Conservation (phyloP, 2,888 invertebrate genomes). For the Zelleria hepariella region DNA sequence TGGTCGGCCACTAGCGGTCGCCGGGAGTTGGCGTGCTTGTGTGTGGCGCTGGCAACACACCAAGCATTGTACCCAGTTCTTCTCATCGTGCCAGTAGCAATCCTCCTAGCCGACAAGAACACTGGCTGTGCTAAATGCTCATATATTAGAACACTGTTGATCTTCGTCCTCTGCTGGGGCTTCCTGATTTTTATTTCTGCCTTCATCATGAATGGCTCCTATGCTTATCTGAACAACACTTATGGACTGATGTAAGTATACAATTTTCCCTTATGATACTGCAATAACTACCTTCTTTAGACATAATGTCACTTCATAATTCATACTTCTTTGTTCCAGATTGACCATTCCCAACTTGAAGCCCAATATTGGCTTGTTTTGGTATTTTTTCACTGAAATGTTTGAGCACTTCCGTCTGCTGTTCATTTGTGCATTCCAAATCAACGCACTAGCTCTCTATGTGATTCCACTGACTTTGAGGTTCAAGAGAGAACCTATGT, state of each 20-base stretch:
- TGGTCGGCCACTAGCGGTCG: conserved; percentile 78
- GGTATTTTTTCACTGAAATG: conserved; percentile 99
- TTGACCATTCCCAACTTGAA: conserved; percentile 92
- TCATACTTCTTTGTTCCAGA: conserved; percentile 65
- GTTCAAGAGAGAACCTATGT: conserved; percentile 83
- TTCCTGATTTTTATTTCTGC: conserved; percentile 75
- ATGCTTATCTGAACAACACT: conserved; percentile 78
- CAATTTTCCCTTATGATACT: background rate
- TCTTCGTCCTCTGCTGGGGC: conserved; percentile 68
- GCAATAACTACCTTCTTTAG: background rate
- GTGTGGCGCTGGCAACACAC: conserved; percentile 83
- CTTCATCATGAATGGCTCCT: conserved; percentile 74
- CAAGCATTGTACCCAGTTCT: conserved; percentile 88
- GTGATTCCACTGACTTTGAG: conserved; percentile 88
- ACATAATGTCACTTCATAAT: background rate
- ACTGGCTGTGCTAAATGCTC: conserved; percentile 61
- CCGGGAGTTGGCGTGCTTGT: conserved; percentile 73
- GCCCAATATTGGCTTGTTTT: conserved; percentile 98
- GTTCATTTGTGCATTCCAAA: conserved; percentile 97
- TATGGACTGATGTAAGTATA: conserved; percentile 86
- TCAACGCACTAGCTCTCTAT: conserved; percentile 93
- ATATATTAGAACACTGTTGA: conserved; percentile 57
- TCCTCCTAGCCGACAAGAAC: conserved; percentile 75
- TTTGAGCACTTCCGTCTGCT: conserved; percentile 98
- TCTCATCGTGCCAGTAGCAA: conserved; percentile 84